These are phyloP conservation scores for Falco columbarius DNA, from an alignment of 2,797 vertebrate genomes.

Conservation along the genomic window DNA sequence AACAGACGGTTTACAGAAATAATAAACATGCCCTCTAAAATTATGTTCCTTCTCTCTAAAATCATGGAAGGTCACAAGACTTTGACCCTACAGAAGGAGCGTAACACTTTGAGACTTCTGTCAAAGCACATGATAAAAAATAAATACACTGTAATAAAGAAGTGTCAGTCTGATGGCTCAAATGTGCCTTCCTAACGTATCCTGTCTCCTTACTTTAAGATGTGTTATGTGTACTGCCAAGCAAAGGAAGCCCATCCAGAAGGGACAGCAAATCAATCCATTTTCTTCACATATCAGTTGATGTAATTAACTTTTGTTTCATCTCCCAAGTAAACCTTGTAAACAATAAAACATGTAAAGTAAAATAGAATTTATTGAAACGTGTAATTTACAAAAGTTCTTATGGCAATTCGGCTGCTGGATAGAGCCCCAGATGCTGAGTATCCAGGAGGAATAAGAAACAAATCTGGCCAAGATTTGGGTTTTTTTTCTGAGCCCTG, in stretches of 20 bases:
- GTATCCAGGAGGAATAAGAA: neutral
- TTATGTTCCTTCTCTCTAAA: conserved; percentile 39
- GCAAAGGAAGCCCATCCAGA: neutral
- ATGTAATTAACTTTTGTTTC: conserved; percentile 50
- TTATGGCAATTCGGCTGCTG: conserved; percentile 40
- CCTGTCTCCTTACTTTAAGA: neutral
- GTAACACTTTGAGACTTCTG: conserved; percentile 58
- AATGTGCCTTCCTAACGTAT: neutral
- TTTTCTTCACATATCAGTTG: neutral
- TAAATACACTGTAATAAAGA: conserved; percentile 58
- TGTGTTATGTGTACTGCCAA: neutral
- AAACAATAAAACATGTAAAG: neutral
- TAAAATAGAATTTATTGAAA: neutral
- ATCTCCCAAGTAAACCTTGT: conserved; percentile 8
- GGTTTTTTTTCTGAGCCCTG: neutral
- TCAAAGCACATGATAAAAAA: conserved; percentile 66
- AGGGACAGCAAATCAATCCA: neutral
- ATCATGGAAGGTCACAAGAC: conserved; percentile 23
- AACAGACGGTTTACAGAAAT: conserved; percentile 55
- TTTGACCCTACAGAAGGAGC: conserved; percentile 59
- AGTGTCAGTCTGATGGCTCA: conserved; percentile 41
- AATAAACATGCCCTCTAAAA: conserved; percentile 57
- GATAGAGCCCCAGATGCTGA: neutral
- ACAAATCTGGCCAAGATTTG: neutral
- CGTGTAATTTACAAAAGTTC: neutral